These are phyloP conservation scores for Hypanus sabinus DNA, from an alignment of 2,113 vertebrate genomes.

Conservation along the genomic window DNA sequence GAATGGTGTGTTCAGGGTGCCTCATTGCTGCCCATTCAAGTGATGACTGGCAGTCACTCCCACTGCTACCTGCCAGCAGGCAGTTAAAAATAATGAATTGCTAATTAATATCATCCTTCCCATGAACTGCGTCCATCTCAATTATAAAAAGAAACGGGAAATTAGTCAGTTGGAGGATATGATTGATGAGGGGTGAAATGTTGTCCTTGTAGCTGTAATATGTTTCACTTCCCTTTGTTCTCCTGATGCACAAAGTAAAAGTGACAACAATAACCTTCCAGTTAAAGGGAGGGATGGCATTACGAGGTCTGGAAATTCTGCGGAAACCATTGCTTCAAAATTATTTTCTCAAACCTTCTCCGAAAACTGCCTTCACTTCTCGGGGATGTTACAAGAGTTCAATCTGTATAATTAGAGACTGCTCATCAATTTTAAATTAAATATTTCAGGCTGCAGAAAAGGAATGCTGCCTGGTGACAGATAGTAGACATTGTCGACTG, in stretches of 20 bases:
- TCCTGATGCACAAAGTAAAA: neutral
- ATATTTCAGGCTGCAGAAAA: neutral
- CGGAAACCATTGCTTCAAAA: neutral
- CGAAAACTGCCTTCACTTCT: neutral
- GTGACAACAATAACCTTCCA: neutral
- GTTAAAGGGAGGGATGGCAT: neutral
- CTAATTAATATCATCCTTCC: constrained; percentile 9
- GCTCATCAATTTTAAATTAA: neutral
- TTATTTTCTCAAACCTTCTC: neutral
- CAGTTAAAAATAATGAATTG: neutral
- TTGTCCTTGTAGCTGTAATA: constrained; percentile 3
- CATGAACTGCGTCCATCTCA: constrained; percentile 5
- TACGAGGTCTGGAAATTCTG: neutral
- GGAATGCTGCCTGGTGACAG: neutral
- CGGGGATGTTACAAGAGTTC: neutral
- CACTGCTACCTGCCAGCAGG: neutral
- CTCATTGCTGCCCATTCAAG: neutral
- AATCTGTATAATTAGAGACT: neutral
- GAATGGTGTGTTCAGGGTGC: neutral
- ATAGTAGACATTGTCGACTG: neutral
- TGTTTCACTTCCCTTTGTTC: neutral
- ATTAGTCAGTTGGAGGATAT: neutral
- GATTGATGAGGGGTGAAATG: constrained; percentile 34
- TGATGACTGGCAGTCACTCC: constrained; percentile 11
- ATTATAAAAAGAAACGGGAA: neutral